Conservation (phyloP, 1,140 invertebrate species). For the Plutomurus gul region DNA sequence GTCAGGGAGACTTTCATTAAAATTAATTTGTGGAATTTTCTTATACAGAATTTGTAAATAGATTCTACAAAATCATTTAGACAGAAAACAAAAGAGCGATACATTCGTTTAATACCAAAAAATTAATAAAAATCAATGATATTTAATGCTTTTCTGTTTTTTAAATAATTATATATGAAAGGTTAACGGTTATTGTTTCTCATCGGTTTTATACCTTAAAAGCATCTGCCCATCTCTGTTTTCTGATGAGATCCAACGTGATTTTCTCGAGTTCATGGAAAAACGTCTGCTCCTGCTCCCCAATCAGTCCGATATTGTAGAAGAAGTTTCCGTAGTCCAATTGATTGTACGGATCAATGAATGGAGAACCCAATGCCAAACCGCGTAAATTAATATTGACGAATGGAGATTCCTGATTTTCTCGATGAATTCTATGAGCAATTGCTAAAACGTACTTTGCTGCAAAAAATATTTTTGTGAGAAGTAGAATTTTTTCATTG, state of each 20-base stretch:
- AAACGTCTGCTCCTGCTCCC: conserved; percentile 46
- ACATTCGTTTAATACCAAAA: no score
- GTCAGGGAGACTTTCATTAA: no score
- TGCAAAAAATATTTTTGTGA: background rate
- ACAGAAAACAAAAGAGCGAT: no score
- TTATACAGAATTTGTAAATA: no score
- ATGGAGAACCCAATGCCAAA: conserved; percentile 39
- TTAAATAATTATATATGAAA: no score
- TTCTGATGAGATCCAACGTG: conserved; percentile 5
- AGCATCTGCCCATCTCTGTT: conserved; percentile 12
- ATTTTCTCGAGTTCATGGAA: conserved; percentile 16
- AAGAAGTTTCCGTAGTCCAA: conserved; percentile 43
- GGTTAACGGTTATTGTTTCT: no score
- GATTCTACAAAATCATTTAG: no score
- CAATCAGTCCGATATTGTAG: conserved; percentile 53
- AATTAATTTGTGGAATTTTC: no score
- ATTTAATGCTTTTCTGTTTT: no score
- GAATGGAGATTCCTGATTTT: conserved; percentile 59
- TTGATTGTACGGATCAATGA: conserved; percentile 44
- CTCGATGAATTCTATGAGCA: conserved; percentile 73
- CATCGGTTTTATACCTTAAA: conserved; percentile 22
- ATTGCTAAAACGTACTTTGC: conserved; percentile 75
- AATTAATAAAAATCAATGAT: no score
- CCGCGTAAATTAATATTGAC: conserved; percentile 38
- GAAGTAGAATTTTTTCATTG: background rate